Conservation (phyloP, 2,797 vertebrate species). For the Cryptoblepharus egeriae region DNA sequence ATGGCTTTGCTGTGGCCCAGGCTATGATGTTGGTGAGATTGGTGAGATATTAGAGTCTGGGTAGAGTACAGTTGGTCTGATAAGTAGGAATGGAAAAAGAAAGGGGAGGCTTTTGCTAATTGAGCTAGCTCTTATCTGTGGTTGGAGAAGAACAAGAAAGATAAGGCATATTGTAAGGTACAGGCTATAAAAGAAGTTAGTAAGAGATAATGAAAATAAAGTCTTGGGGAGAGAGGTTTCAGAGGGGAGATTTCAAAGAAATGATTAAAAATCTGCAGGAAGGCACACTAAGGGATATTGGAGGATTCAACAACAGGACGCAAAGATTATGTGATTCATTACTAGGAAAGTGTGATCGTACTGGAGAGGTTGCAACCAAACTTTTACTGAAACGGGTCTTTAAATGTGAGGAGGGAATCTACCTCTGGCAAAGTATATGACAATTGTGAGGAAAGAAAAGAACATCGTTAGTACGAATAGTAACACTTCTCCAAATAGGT, state of each 20-base stretch:
- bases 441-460: neutral
- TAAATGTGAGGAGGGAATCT: neutral
- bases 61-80: neutral
- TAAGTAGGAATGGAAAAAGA: neutral
- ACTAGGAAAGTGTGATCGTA: neutral
- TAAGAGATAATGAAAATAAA: conserved; percentile 3
- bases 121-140: conserved; percentile 10
- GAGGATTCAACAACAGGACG: neutral
- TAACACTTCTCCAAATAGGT: neutral
- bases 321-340: neutral
- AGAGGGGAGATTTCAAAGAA: neutral
- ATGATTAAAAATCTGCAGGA: neutral
- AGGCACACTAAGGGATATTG: neutral
- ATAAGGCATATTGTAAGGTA: neutral
- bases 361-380: neutral
- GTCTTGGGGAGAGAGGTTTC: neutral
- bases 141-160: neutral
- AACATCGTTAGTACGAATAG: neutral
- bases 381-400: neutral
- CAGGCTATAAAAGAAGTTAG: neutral
- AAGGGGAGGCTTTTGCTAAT: neutral
- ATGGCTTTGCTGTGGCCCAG: neutral
- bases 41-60: neutral
- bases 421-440: neutral
- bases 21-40: neutral